A percentile compares a stretch with the other conserved stretches of the same genome.
phyloP scores from a whole-genome alignment of 2,797 vertebrate genomes.

The Denticeps clupeoides region DNA sequence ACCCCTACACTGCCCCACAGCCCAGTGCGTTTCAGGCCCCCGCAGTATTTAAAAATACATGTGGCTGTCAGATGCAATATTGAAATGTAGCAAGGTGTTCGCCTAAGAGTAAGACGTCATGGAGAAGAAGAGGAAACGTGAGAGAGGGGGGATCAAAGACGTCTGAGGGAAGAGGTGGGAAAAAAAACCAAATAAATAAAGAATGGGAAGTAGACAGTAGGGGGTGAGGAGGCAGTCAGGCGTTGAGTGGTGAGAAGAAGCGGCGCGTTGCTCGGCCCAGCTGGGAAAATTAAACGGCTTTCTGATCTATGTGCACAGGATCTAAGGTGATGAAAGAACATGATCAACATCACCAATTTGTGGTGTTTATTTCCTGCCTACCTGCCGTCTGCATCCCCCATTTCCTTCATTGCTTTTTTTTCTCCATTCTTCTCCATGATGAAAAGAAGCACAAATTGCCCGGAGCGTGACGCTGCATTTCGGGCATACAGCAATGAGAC shows the following conservation, averaged over 20 bases:
- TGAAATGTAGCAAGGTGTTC: not conserved
- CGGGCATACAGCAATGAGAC: not conserved
- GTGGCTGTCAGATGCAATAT: not conserved
- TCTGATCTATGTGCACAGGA: not conserved
- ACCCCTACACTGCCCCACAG: not conserved
- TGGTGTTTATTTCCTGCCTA: conserved; percentile 2
- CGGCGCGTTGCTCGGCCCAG: not conserved
- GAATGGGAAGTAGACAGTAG: not conserved
- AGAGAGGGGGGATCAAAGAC: not conserved
- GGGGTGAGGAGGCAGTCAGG: not conserved
- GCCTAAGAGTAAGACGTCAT: conserved; percentile 4
- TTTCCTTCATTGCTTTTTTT: not conserved
- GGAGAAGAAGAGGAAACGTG: not conserved
- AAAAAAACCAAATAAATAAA: not conserved
- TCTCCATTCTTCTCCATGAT: not conserved
- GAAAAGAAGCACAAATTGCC: too few species aligned
- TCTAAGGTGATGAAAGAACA: not conserved
- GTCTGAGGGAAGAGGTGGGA: not conserved
- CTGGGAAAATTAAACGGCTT: not conserved
- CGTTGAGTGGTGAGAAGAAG: not conserved
- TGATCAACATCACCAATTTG: conserved; percentile 6
- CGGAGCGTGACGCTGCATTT: too few species aligned
- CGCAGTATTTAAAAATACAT: conserved; percentile 1
- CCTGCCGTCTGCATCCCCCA: not conserved
- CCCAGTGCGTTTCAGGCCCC: not conserved